A percentile compares a stretch with the other conserved stretches of the same genome.
Evolutionary conservation across 2,113 vertebrate genomes (phyloP).

Genomic region (Sceloporus undulatus): DNA sequence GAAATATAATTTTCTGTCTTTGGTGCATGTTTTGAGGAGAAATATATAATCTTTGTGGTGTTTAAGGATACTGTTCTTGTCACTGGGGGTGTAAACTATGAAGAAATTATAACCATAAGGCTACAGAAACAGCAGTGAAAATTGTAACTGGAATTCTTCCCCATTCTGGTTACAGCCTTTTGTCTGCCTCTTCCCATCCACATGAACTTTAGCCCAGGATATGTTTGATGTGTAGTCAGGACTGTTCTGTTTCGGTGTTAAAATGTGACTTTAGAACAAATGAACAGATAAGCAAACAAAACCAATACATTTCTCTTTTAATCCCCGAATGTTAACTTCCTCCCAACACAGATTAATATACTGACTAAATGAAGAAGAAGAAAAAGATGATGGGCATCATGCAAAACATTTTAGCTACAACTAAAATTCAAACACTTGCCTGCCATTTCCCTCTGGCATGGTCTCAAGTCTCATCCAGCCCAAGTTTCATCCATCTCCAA

Average conservation of each 20-base stretch:
- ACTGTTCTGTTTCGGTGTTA: not conserved
- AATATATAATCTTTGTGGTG: constrained; percentile 49
- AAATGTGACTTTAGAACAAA: not conserved
- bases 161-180: too few species aligned
- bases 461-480: too few species aligned
- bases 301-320: not conserved
- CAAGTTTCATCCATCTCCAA: too few species aligned
- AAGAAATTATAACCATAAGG: constrained; percentile 36
- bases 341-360: too few species aligned
- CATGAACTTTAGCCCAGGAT: not conserved
- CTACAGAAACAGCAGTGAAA: not conserved
- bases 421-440: too few species aligned
- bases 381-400: too few species aligned
- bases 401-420: too few species aligned
- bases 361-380: too few species aligned
- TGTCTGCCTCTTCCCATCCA: too few species aligned
- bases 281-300: not conserved
- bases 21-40: constrained; percentile 42
- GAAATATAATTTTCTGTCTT: constrained; percentile 54
- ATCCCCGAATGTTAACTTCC: too few species aligned
- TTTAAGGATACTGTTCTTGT: constrained; percentile 41
- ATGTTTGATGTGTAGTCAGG: not conserved
- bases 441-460: too few species aligned
- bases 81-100: constrained; percentile 8
- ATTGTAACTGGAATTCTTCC: not conserved